phyloP scores from a whole-genome alignment of 2,113 vertebrate species.

The Miniopterus natalensis region DNA sequence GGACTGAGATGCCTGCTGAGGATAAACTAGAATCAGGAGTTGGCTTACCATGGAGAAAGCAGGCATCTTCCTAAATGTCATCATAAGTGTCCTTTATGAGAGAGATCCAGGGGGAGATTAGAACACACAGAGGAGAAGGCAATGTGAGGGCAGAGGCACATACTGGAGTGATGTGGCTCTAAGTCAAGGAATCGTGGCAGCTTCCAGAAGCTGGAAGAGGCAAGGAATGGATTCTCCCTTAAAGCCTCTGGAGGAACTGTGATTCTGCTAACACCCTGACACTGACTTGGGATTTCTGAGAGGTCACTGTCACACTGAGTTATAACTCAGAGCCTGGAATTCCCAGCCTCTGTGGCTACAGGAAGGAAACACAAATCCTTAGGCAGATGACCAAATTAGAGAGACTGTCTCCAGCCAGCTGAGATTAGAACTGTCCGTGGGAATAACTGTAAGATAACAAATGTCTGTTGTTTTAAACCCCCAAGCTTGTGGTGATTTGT shows the following conservation, averaged over 20 bases:
- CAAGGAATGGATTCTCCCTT: neutral
- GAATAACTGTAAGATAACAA: neutral
- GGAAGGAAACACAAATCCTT: neutral
- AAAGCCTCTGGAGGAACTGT: neutral
- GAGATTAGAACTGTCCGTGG: neutral
- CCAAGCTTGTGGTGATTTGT: neutral
- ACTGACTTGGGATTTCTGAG: neutral
- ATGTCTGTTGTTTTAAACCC: neutral
- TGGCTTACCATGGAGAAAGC: neutral
- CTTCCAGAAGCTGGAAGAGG: neutral
- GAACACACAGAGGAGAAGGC: neutral
- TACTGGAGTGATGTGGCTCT: neutral
- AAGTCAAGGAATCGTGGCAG: neutral
- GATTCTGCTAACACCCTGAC: neutral
- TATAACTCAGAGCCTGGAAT: conserved; percentile 8
- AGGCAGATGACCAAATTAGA: neutral
- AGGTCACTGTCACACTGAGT: neutral
- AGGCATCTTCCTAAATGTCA: neutral
- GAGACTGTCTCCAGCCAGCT: neutral
- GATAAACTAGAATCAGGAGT: neutral
- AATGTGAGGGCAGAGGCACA: neutral
- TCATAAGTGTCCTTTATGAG: neutral
- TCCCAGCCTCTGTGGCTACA: neutral
- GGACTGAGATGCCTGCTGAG: neutral
- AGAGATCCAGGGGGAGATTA: neutral